These are phyloP conservation scores for Marcusenius ussheri DNA, from an alignment of 2,113 vertebrate species.

Conservation along the genomic window DNA sequence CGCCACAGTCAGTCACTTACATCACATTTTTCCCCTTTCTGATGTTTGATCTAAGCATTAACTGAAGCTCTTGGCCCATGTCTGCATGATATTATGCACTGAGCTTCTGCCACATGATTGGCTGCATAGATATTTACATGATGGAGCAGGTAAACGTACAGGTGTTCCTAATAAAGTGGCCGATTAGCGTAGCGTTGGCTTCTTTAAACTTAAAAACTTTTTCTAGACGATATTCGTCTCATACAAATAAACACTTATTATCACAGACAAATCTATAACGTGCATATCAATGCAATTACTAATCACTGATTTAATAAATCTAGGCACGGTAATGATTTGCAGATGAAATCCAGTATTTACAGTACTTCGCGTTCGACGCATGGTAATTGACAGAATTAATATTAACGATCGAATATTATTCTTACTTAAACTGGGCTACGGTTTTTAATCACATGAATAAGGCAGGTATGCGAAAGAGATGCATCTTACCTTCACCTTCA, in stretches of 20 bases:
- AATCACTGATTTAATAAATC: not conserved
- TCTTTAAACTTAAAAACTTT: slow-evolving; percentile 4
- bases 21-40: not conserved
- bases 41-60: not conserved
- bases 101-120: not conserved
- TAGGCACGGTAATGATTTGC: not conserved
- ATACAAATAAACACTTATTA: not conserved
- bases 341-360: not conserved
- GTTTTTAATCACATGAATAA: not conserved
- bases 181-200: not conserved
- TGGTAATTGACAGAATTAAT: not conserved
- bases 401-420: not conserved
- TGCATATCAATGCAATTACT: not conserved
- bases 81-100: not conserved
- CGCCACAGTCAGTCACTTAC: not conserved
- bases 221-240: not conserved
- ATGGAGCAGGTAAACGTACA: not conserved
- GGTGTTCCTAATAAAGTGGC: not conserved
- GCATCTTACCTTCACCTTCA: slow-evolving; percentile 23
- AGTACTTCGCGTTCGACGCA: not conserved
- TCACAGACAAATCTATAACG: not conserved
- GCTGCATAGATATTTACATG: not conserved
- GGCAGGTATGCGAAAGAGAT: not conserved
- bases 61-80: not conserved
- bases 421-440: not conserved